Evolutionary conservation across 2,888 invertebrate species (phyloP), one percentile per base, ranked within the genome.

Genomic region (Vesta saturnalis): DNA sequence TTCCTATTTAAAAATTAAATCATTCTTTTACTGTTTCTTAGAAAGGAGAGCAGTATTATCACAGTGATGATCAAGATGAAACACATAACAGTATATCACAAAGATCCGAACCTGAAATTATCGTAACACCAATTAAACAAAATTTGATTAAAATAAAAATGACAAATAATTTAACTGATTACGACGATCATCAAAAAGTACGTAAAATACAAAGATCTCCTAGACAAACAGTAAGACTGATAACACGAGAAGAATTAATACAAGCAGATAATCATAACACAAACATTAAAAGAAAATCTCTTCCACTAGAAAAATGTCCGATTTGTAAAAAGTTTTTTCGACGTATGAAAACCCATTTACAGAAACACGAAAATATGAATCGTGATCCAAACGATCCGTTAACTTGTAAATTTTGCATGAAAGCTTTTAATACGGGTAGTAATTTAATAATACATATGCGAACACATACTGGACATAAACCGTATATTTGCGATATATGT

Each of bases 261-360:
- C 80, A 81, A 73, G 79, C 79, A 2, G 75, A 78, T 62, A 75
- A 69, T 18, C 74, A 74, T 21, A 79, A 80, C 64, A 78, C 81
- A 5, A 80, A 79, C 64, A 70, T 79, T 16, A 80, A 78, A 73
- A 75, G 83, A 43, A 82, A 80, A 79, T 81, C 83, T 3, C 79
- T 79, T 59, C 83, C 83, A 15, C 72, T 84, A 62, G 81, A 83
- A 76, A 82, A 83, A 68, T 84, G 84, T 71, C 83, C 82, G 6
- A 77, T 83, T 57, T 84, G 84, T 73, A 83, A 83, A 75, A 82
- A 83, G 52, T 78, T 64, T 23, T 84, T 83, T 79, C 82, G 75
- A 76, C 80, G 72, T 80, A 86, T 80, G 85, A 85, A 78, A 80
- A 86, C 79, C 66, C 83, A 87, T 73, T 82, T 87, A 4, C 72